Conservation (phyloP, 2,797 vertebrate species). For the Perdix hodgsoniae region DNA sequence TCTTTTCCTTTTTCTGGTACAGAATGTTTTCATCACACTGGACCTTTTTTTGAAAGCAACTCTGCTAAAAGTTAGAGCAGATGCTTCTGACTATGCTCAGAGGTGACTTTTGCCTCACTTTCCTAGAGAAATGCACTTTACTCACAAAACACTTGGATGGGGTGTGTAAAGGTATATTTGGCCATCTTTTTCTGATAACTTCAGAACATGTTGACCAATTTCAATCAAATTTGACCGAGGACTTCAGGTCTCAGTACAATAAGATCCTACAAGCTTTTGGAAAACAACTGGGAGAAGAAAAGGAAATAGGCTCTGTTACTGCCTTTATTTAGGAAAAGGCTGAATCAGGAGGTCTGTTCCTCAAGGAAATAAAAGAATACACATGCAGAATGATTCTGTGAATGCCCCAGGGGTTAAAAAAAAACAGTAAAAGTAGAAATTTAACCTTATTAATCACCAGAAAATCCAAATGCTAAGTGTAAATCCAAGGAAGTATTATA, state of each 20-base stretch:
- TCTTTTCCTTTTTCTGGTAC: not conserved
- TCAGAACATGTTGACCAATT: not conserved
- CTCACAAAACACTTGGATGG: not conserved
- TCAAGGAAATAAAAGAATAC: not conserved
- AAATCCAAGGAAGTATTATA: not conserved
- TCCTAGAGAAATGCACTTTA: not conserved
- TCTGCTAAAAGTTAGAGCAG: not conserved
- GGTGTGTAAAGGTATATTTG: not conserved
- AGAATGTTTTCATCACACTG: not conserved
- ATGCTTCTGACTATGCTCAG: not conserved
- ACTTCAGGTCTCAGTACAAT: not conserved
- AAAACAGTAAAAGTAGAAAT: not conserved
- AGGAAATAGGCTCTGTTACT: not conserved
- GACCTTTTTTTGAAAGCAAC: not conserved
- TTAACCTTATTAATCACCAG: not conserved
- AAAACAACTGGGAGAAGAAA: not conserved
- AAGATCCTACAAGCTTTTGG: not conserved
- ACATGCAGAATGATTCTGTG: not conserved
- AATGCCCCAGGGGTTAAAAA: not conserved
- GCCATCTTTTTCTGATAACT: not conserved
- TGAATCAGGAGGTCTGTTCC: slow-evolving; percentile 8
- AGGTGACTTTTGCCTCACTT: not conserved
- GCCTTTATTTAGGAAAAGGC: slow-evolving; percentile 1
- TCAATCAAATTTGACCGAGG: slow-evolving; percentile 7
- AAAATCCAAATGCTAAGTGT: not conserved